These are phyloP conservation scores for Tor tambroides DNA, from an alignment of 2,113 vertebrate genomes.

Conservation along the genomic window DNA sequence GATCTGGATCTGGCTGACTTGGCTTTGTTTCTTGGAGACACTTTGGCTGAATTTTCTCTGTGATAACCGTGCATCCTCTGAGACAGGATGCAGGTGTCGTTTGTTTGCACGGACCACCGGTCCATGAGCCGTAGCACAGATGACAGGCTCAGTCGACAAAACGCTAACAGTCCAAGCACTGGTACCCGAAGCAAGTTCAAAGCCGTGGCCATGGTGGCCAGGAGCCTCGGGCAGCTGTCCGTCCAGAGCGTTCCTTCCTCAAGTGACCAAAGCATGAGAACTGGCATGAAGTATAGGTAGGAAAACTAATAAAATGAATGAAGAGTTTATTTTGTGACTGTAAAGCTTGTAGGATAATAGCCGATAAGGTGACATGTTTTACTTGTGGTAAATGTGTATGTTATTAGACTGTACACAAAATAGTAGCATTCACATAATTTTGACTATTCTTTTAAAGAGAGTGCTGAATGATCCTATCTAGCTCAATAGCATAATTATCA, in stretches of 20 bases:
- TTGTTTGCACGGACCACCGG: conserved; percentile 92
- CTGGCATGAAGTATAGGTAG: conserved; percentile 97
- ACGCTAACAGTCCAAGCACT: conserved; percentile 88
- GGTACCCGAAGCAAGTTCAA: conserved; percentile 89
- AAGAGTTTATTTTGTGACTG: background rate
- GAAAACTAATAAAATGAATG: background rate
- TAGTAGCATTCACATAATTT: background rate
- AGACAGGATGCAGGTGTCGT: conserved; percentile 91
- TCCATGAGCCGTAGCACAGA: conserved; percentile 87
- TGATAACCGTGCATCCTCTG: background rate
- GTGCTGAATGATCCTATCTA: background rate
- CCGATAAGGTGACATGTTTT: background rate
- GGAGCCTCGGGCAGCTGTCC: conserved; percentile 92
- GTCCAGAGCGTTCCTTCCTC: conserved; percentile 83
- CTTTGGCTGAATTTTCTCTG: background rate
- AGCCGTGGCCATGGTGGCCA: conserved; percentile 92
- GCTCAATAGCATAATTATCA: background rate
- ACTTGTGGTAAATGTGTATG: background rate
- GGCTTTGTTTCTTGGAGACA: background rate
- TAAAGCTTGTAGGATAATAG: background rate
- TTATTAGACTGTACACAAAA: background rate
- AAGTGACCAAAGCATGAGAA: conserved; percentile 83
- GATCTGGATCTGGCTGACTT: conserved; percentile 38
- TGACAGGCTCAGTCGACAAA: conserved; percentile 87
- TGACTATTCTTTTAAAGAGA: background rate